A percentile compares a stretch with the other conserved stretches of the same genome.
These are phyloP conservation scores for Simalia tracyae DNA, from an alignment of 2,797 vertebrate genomes.

Conservation along the genomic window DNA sequence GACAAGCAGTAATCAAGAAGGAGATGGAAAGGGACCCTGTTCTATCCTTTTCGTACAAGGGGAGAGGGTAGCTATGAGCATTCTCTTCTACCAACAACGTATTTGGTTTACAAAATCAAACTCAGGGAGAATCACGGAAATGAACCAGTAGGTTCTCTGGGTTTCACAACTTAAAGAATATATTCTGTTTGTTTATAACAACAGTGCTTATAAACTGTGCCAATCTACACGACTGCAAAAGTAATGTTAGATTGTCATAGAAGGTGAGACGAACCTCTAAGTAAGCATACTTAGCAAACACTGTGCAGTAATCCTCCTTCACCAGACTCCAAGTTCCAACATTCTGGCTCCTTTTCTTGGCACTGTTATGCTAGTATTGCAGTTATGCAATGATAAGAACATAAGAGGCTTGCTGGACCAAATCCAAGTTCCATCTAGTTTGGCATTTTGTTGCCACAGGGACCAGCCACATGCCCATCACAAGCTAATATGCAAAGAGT, in stretches of 20 bases:
- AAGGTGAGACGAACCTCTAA: background rate
- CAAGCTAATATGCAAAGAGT: background rate
- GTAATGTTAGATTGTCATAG: background rate
- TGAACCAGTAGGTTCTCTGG: background rate
- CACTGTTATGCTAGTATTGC: background rate
- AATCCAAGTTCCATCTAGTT: background rate
- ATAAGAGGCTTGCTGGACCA: background rate
- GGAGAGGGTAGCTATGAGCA: background rate
- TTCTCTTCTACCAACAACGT: background rate
- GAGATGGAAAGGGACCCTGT: background rate
- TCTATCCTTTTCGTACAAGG: background rate
- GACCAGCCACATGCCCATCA: background rate
- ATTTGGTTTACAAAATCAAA: background rate
- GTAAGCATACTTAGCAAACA: background rate
- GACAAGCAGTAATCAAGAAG: background rate
- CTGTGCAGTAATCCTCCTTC: background rate
- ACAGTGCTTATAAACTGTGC: background rate
- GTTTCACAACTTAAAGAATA: background rate
- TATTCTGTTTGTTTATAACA: slow-evolving; percentile 3
- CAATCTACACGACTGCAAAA: background rate
- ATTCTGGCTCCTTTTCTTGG: background rate
- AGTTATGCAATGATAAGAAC: background rate
- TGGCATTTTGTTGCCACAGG: slow-evolving; percentile 3
- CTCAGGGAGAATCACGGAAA: background rate
- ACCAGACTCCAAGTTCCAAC: background rate